These are phyloP conservation scores for Trypoxylus dichotomus DNA, from an alignment of 1,140 invertebrate genomes.

Conservation along the genomic window DNA sequence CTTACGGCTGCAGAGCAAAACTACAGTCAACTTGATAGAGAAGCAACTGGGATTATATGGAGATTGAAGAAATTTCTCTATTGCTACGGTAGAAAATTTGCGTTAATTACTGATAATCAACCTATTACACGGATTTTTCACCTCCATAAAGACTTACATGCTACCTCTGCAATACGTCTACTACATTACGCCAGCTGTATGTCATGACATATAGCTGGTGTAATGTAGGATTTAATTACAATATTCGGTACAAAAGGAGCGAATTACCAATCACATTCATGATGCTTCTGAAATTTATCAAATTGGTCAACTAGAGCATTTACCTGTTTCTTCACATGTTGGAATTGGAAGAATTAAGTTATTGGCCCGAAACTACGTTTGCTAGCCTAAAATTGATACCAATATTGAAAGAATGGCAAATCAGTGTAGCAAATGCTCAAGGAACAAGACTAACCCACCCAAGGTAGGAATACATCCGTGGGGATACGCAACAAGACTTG, in stretches of 20 bases:
- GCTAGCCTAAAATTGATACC: no score
- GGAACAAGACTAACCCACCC: slow-evolving; percentile 35
- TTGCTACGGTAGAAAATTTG: slow-evolving; percentile 55
- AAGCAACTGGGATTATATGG: slow-evolving; percentile 44
- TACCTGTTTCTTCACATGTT: background rate
- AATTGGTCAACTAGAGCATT: no score
- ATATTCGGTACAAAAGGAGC: no score
- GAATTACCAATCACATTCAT: no score
- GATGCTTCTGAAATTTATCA: no score
- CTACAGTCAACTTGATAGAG: slow-evolving; percentile 41
- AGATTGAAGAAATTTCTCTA: slow-evolving; percentile 55
- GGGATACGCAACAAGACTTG: slow-evolving; percentile 40
- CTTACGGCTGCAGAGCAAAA: slow-evolving; percentile 35
- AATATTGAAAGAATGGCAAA: slow-evolving; percentile 38
- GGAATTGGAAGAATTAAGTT: background rate
- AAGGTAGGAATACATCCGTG: slow-evolving; percentile 40
- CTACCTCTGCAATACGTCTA: no score
- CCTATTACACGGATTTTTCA: slow-evolving; percentile 45
- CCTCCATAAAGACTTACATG: slow-evolving; percentile 41
- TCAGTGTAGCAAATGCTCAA: slow-evolving; percentile 41
- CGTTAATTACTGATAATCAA: slow-evolving; percentile 56
- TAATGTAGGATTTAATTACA: no score
- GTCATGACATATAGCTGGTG: no score
- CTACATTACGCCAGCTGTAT: no score
- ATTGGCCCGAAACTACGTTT: slow-evolving; percentile 35